Base-by-base conservation (phyloP, 1,140 invertebrate genomes). In the Anastrepha obliqua region DNA sequence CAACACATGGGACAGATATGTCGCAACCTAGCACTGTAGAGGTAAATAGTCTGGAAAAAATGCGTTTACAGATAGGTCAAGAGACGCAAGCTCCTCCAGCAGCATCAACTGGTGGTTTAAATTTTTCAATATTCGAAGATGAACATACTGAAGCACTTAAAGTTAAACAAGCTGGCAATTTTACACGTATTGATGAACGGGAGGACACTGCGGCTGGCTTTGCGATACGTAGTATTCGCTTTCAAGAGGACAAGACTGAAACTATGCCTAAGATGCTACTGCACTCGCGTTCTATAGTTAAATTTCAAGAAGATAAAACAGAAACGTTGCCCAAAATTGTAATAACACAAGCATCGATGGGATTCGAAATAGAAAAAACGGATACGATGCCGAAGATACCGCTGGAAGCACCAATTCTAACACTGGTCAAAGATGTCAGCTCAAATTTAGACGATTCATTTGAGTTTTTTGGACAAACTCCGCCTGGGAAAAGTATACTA, bases 201-300 rank as follows among this genome's bases (percentile, higher is more conserved):
- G 92, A 93, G 74, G 87, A 90, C 0, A 92, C 91, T 88, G 90
- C 88, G 2, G 89, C 90, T 87, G 88, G 89, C 39, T 90, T 88
- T n/a, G 59, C 89, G 47, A 85, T 92, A 55, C 90, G 90, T 51
- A 90, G 91, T 0, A n/a, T 93, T 39, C 90, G 90, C 13, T 91
- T 93, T 8, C 91, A 93, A 74, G 92, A 93, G 70, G 92, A 93
- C 20, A 93, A 93, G 88, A 93, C 92, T 8, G 91, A 92, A 62
- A 92, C 91, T 8, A 89, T 93, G 6, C 62, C 92, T 3, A 89
- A 89, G 51, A 87, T 90, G 0, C 20, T 90, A 20, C 39, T 92
- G 47, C 78, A 51, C 8, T 20, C 81, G 55, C 51, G 39, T 51
- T 90, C 90, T 42, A 90, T 91, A 1, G 39, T 93, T 8, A 90